Evolutionary conservation across 2,113 vertebrate species (phyloP).

Genomic region (Protomyctophum bolini): DNA sequence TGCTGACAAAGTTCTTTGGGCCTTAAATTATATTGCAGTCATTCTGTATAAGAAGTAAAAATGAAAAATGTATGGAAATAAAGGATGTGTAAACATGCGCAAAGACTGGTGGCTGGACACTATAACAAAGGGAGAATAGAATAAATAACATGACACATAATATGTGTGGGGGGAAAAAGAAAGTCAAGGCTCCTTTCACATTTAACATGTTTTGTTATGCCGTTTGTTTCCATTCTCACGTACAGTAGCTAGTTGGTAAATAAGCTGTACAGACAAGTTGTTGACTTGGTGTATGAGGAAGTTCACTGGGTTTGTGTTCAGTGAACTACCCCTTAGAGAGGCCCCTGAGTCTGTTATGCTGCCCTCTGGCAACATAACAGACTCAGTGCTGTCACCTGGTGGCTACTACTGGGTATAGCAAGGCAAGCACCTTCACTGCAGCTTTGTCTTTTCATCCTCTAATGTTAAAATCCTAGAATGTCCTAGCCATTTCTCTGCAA

Average conservation of each 20-base stretch:
- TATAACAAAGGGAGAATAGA: not conserved
- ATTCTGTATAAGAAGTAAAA: not conserved
- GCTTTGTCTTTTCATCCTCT: not conserved
- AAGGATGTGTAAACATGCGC: not conserved
- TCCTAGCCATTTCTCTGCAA: no score
- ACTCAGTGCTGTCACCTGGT: conserved; percentile 60
- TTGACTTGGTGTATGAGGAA: conserved; percentile 62
- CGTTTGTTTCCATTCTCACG: conserved; percentile 37
- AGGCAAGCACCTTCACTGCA: conserved; percentile 17
- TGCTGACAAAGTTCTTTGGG: no score
- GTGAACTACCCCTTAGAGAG: conserved; percentile 52
- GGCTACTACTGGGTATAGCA: conserved; percentile 41
- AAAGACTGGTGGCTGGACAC: not conserved
- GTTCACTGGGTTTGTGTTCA: conserved; percentile 59
- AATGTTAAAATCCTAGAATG: conserved; percentile 4
- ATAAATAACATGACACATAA: not conserved
- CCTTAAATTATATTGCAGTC: no score
- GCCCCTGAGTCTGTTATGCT: conserved; percentile 29
- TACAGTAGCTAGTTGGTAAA: conserved; percentile 25
- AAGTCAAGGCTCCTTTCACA: conserved; percentile 11
- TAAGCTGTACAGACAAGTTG: conserved; percentile 37
- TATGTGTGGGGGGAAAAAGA: not conserved
- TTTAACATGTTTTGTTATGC: conserved; percentile 25
- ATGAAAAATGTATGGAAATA: not conserved
- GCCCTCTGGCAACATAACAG: not conserved